Evolutionary conservation across 1,140 invertebrate species (phyloP), one percentile per base, ranked within the genome.

Genomic region (Calliphora vicina): DNA sequence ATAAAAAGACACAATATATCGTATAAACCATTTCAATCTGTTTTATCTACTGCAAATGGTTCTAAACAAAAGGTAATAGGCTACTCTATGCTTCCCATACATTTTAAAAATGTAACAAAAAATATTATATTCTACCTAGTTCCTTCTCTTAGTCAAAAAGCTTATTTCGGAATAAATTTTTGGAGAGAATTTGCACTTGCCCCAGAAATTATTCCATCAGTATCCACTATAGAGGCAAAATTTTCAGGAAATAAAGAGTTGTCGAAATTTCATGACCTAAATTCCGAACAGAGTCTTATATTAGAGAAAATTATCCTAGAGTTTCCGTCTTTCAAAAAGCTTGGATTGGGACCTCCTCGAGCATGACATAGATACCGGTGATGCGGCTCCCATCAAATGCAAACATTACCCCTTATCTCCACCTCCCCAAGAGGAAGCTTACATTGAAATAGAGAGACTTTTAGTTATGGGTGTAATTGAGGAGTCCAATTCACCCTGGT

Each of bases 401-500:
- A 29, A 29, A 25, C 72, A 82, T 74, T 82, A 73, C 35, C 72
- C 71, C 2, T 26, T 82, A 23, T 82, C 82, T 2, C 82, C 82
- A 10, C 67, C 82, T 4, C n/a, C 29, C 2, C 67, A 82, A 50
- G 72, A 73, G 20, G 26, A 50, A 29, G 72, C 74, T 27, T 42
- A 82, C 45, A 15, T 2, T 15, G 72, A 73, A 74, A 45, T 82
- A 25, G 81, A 74, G 8, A 27, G 71, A 13, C 13, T 82, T 27
- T 6, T 82, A 12, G 23, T 50, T 13, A 23, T 82, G 20, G 67
- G 82, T 74, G 72, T 74, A 20, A 78, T 80, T 23, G 82, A 83
- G 29, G 67, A 72, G 23, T 72, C 67, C 5, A 72, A 72, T 78
- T 78, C 74, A 23, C 74, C 85, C 12, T 83, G 72, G 82, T 61